Percentiles rank a stretch among this genome's conserved stretches.
Evolutionary conservation across 2,113 vertebrate genomes (phyloP).

Genomic region (Oncorhynchus kisutch): DNA sequence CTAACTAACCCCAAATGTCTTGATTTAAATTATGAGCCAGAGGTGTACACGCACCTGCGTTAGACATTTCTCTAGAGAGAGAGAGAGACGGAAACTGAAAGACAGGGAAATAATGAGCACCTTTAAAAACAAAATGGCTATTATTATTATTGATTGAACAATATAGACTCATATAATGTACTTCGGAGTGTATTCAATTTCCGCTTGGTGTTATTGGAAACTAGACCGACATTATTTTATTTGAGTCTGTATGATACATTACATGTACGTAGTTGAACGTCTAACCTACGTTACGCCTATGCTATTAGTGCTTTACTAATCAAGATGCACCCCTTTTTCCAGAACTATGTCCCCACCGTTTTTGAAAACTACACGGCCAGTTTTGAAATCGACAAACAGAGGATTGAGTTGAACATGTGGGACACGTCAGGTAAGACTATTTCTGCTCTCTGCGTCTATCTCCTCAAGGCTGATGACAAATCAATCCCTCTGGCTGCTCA

Average conservation of each 20-base stretch:
- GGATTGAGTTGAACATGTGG: slow-evolving; percentile 97
- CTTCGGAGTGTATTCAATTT: too few species aligned
- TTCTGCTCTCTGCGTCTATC: slow-evolving; percentile 23
- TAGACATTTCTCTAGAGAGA: not conserved
- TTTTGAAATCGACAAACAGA: slow-evolving; percentile 93
- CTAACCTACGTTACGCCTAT: too few species aligned
- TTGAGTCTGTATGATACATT: too few species aligned
- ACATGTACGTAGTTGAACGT: too few species aligned
- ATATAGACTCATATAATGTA: too few species aligned
- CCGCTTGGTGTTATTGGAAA: too few species aligned
- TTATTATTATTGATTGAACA: too few species aligned
- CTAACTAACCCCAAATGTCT: not conserved
- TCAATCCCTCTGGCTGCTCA: slow-evolving; percentile 12
- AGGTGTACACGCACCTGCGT: not conserved
- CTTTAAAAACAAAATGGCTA: too few species aligned
- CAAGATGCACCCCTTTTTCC: slow-evolving; percentile 26
- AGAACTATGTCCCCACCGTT: slow-evolving; percentile 83
- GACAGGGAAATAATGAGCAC: not conserved
- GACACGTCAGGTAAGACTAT: slow-evolving; percentile 88
- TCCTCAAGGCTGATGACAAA: slow-evolving; percentile 32
- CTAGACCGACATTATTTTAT: too few species aligned
- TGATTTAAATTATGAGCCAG: not conserved
- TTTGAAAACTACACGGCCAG: slow-evolving; percentile 96
- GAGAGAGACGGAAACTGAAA: not conserved
- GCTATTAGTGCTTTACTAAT: too few species aligned